phyloP scores from a whole-genome alignment of 2,888 invertebrate genomes.

The Drosophila acutilabella region DNA sequence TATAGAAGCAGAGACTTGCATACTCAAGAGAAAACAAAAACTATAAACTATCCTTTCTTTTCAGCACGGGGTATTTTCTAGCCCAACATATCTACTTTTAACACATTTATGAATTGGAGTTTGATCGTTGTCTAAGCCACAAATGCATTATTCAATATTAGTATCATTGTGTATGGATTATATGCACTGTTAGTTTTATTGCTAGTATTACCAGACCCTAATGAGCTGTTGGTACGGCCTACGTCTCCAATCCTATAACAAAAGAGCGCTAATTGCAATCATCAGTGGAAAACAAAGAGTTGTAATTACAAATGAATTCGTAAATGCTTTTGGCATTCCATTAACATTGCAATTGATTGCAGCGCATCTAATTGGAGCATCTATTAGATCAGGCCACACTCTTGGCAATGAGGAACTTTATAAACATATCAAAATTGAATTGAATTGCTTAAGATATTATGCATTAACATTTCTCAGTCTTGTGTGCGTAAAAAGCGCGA shows the following conservation, averaged over 20 bases:
- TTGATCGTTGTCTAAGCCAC: conserved; percentile 10
- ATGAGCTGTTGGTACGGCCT: conserved; percentile 15
- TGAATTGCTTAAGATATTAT: not conserved
- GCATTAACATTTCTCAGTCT: not conserved
- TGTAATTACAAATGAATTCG: conserved; percentile 47
- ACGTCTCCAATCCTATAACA: conserved; percentile 22
- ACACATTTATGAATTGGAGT: conserved; percentile 3
- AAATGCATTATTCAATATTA: conserved; percentile 72
- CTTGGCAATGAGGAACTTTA: conserved; percentile 48
- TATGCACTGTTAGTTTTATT: conserved; percentile 62
- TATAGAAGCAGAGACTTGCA: no score
- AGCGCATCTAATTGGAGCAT: conserved; percentile 57
- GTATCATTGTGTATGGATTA: conserved; percentile 41
- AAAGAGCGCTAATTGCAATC: conserved; percentile 54
- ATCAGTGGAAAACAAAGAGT: conserved; percentile 39
- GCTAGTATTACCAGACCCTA: conserved; percentile 18
- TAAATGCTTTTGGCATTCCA: conserved; percentile 49
- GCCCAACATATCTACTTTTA: not conserved
- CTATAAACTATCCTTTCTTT: not conserved
- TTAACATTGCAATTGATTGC: conserved; percentile 41
- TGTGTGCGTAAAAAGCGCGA: not conserved
- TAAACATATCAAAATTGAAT: not conserved
- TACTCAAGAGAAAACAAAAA: no score
- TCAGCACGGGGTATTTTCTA: not conserved
- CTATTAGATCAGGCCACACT: conserved; percentile 11